Conservation (phyloP, 2,888 invertebrate genomes). For the Andrena haemorrhoa region DNA sequence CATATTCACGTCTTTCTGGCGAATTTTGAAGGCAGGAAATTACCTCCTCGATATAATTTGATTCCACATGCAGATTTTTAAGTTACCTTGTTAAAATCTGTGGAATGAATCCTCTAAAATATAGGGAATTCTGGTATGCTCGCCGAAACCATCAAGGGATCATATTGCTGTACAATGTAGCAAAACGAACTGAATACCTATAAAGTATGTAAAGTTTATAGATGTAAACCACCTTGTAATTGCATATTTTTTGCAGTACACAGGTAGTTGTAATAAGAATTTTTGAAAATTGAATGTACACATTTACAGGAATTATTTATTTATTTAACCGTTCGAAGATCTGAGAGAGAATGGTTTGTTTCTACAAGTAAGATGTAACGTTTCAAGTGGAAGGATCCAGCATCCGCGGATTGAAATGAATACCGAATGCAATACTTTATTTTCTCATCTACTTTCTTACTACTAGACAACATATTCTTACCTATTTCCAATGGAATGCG, state of each 20-base stretch:
- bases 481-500: constrained; percentile 36
- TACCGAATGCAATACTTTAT: not conserved
- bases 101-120: too few species aligned
- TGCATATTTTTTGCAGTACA: too few species aligned
- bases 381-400: not conserved
- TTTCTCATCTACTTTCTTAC: constrained; percentile 14
- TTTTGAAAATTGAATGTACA: not conserved
- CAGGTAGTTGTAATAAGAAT: not conserved
- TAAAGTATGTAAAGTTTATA: too few species aligned
- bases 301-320: not conserved
- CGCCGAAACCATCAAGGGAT: too few species aligned
- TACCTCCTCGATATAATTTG: not conserved
- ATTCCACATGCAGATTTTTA: not conserved
- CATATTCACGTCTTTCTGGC: not conserved
- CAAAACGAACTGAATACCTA: too few species aligned
- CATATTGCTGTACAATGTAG: too few species aligned
- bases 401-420: not conserved
- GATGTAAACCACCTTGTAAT: too few species aligned
- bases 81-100: too few species aligned
- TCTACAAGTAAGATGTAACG: not conserved
- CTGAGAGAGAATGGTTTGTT: not conserved
- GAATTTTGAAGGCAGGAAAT: not conserved
- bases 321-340: not conserved
- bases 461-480: constrained; percentile 9
- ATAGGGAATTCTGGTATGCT: too few species aligned